Percentiles rank a stretch among this genome's conserved stretches.
phyloP scores from a whole-genome alignment of 2,888 invertebrate species.

The Timema podura region DNA sequence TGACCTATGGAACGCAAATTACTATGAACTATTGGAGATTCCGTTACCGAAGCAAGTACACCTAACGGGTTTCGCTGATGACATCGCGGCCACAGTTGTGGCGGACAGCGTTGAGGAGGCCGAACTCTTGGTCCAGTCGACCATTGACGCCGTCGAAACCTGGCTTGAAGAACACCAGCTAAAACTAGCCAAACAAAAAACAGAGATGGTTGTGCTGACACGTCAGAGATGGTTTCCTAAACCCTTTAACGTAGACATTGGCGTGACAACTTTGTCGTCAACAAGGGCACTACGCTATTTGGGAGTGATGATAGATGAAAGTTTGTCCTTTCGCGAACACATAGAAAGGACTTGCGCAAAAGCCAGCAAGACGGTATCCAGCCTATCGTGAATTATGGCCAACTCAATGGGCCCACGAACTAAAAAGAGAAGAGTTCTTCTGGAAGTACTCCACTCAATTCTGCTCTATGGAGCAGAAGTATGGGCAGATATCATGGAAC shows the following conservation, averaged over 20 bases:
- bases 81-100: not conserved
- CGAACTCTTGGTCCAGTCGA: not conserved
- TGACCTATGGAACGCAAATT: too few species aligned
- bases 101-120: conserved; percentile 9
- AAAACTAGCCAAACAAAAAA: not conserved
- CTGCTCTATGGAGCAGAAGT: too few species aligned
- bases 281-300: too few species aligned
- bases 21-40: too few species aligned
- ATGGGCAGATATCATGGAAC: too few species aligned
- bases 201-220: not conserved
- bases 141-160: not conserved
- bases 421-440: too few species aligned
- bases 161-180: not conserved
- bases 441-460: too few species aligned
- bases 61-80: not conserved
- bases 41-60: too few species aligned
- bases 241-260: too few species aligned
- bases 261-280: too few species aligned
- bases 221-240: not conserved
- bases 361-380: not conserved
- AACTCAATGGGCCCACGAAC: too few species aligned
- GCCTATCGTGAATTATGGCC: not conserved
- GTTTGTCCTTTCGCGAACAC: not conserved
- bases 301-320: not conserved
- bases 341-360: not conserved